Evolutionary conservation across 1,140 invertebrate genomes (phyloP).

Genomic region (Platyscapa corneri): DNA sequence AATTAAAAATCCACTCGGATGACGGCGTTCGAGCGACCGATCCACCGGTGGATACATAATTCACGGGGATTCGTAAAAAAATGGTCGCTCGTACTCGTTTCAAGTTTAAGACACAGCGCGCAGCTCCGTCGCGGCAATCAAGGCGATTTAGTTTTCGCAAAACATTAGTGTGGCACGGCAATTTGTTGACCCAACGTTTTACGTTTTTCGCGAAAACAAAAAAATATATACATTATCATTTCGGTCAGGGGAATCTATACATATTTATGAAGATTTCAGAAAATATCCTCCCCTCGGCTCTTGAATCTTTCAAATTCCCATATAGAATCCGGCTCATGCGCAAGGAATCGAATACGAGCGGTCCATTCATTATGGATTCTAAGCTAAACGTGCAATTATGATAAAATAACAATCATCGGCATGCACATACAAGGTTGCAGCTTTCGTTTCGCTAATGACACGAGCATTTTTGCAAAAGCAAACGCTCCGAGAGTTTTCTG

Average conservation of each 20-base stretch:
- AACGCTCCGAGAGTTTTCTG: slow-evolving; percentile 20
- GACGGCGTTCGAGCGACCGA: too few relatives aligned
- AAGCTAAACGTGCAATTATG: slow-evolving; percentile 38
- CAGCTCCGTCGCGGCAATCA: too few relatives aligned
- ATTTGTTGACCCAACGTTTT: not conserved
- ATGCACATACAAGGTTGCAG: slow-evolving; percentile 40
- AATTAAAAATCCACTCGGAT: too few relatives aligned
- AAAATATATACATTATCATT: too few relatives aligned
- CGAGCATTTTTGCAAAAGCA: slow-evolving; percentile 12
- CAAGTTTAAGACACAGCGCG: too few relatives aligned
- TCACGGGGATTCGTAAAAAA: not conserved
- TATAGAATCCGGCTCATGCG: not conserved
- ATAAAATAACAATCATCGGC: slow-evolving; percentile 47
- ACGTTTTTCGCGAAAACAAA: too few relatives aligned
- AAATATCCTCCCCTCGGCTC: slow-evolving; percentile 8
- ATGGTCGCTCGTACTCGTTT: not conserved
- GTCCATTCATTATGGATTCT: slow-evolving; percentile 19
- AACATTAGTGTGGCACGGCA: too few relatives aligned
- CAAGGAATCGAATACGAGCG: not conserved
- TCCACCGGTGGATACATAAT: too few relatives aligned
- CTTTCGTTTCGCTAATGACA: slow-evolving; percentile 45
- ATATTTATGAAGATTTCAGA: slow-evolving; percentile 30
- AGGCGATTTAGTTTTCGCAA: too few relatives aligned
- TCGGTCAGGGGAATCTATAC: not conserved
- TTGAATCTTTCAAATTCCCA: slow-evolving; percentile 22